Percentiles rank a stretch among this genome's conserved stretches.
phyloP scores from a whole-genome alignment of 2,797 vertebrate species.

The Hippoglossus hippoglossus region DNA sequence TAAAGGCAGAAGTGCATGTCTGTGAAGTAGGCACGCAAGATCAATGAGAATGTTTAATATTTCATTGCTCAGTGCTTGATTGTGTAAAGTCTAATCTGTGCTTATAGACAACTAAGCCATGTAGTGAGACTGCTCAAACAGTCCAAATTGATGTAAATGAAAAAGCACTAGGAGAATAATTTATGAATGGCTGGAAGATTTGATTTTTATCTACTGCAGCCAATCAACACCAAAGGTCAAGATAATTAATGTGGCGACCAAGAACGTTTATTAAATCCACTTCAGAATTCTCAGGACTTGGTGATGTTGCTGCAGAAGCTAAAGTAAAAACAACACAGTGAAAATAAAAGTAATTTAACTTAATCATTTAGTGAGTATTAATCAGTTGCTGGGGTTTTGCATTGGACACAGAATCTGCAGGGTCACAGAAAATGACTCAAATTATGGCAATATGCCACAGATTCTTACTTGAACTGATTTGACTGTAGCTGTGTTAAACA shows the following conservation, averaged over 20 bases:
- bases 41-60: slow-evolving; percentile 34
- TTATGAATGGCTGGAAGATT: slow-evolving; percentile 15
- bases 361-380: too few relatives aligned
- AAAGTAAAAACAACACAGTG: not conserved
- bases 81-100: slow-evolving; percentile 19
- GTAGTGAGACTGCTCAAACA: slow-evolving; percentile 6
- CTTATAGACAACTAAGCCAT: not conserved
- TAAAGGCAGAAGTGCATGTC: not conserved
- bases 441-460: too few relatives aligned
- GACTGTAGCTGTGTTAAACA: too few relatives aligned
- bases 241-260: slow-evolving; percentile 14
- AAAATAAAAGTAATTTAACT: too few relatives aligned
- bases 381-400: too few relatives aligned
- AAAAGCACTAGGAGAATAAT: slow-evolving; percentile 27
- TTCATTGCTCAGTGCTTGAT: slow-evolving; percentile 21
- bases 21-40: slow-evolving; percentile 17
- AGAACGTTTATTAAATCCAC: not conserved
- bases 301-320: not conserved
- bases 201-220: slow-evolving; percentile 17
- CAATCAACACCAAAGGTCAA: slow-evolving; percentile 21
- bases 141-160: slow-evolving; percentile 28
- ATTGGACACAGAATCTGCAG: too few relatives aligned
- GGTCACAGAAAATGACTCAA: too few relatives aligned
- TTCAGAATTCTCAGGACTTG: not conserved
- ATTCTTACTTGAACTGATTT: too few relatives aligned